Evolutionary conservation across 1,140 invertebrate genomes (phyloP).

Genomic region (Carposina sasakii): DNA sequence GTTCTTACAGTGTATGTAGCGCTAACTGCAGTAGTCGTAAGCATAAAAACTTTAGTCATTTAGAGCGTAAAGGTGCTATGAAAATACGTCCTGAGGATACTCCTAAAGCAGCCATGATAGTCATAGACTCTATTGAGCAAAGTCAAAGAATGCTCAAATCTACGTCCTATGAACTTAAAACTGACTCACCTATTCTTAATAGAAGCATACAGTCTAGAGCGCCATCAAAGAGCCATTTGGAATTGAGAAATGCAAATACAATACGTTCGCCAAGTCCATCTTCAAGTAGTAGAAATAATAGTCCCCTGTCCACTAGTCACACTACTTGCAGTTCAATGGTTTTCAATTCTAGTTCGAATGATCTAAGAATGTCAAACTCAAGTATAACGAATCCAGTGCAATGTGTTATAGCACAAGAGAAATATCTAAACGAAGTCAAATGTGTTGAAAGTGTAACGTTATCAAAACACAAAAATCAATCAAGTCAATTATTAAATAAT

Average conservation of each 20-base stretch:
- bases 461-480: conserved; percentile 55
- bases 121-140: conserved; percentile 65
- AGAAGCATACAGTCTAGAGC: conserved; percentile 42
- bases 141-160: conserved; percentile 66
- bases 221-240: conserved; percentile 54
- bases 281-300: conserved; percentile 66
- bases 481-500: conserved; percentile 34
- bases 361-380: conserved; percentile 64
- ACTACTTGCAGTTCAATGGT: conserved; percentile 72
- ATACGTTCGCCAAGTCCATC: conserved; percentile 60
- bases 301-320: conserved; percentile 68
- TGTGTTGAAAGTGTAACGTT: conserved; percentile 68
- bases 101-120: conserved; percentile 59
- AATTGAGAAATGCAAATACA: conserved; percentile 58
- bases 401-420: conserved; percentile 72
- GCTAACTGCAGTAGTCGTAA: conserved; percentile 56
- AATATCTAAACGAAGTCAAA: conserved; percentile 69
- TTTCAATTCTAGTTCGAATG: conserved; percentile 68
- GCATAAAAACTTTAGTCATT: conserved; percentile 50
- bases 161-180: conserved; percentile 63
- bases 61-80: conserved; percentile 67
- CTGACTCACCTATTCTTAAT: conserved; percentile 52
- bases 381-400: conserved; percentile 68
- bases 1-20: conserved; percentile 54
- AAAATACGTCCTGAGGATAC: conserved; percentile 62